Conservation (phyloP, 2,797 vertebrate genomes). For the Poecilia gillii region DNA sequence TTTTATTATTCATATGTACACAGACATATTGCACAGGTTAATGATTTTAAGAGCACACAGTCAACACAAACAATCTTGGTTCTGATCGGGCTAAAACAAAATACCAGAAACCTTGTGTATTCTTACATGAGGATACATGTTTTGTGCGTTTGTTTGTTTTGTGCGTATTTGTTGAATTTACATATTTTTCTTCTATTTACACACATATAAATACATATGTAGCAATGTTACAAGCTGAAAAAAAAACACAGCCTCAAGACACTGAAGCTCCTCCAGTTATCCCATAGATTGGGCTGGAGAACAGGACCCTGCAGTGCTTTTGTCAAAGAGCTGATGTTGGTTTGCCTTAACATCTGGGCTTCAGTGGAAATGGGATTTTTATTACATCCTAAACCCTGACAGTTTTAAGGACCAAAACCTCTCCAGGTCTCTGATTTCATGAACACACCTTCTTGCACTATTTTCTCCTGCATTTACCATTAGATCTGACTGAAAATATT, state of each 20-base stretch:
- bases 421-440: not conserved
- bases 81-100: constrained; percentile 41
- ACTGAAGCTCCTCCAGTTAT: constrained; percentile 33
- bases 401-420: not conserved
- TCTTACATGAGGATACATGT: constrained; percentile 47
- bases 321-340: constrained; percentile 12
- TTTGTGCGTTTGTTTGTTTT: constrained; percentile 71
- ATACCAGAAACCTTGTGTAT: constrained; percentile 31
- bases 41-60: constrained; percentile 45
- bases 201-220: constrained; percentile 68
- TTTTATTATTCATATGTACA: constrained; percentile 69
- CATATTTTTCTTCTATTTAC: constrained; percentile 66
- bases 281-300: constrained; percentile 22
- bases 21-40: constrained; percentile 65
- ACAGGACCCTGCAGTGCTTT: constrained; percentile 3
- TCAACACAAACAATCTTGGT: constrained; percentile 44
- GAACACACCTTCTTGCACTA: not conserved
- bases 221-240: constrained; percentile 59
- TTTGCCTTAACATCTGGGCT: constrained; percentile 2
- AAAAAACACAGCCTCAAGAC: constrained; percentile 62
- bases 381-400: not conserved
- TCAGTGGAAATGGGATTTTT: constrained; percentile 8
- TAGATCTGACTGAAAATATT: constrained; percentile 13
- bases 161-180: constrained; percentile 67
- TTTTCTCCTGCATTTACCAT: constrained; percentile 15